Evolutionary conservation across 30 jellyfish, hydroid and myxozoan genomes (phyloP).

Genomic region (Cassiopea xamachana): DNA sequence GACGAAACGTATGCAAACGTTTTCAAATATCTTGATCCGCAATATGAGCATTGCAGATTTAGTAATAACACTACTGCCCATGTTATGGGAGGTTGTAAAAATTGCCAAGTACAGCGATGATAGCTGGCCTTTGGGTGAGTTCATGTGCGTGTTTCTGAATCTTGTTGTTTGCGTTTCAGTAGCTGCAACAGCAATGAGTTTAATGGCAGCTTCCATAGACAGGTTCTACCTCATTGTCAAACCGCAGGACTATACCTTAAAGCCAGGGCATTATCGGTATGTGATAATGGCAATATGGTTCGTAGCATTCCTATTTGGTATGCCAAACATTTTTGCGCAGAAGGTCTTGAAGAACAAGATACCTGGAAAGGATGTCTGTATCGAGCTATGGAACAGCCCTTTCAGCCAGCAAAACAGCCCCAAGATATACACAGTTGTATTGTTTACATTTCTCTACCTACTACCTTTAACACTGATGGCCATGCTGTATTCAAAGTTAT

Average conservation of each 20-base stretch:
- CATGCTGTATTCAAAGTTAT: constrained; percentile 63
- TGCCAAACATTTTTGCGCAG: constrained; percentile 77
- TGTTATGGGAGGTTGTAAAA: constrained; percentile 64
- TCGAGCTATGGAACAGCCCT: constrained; percentile 82
- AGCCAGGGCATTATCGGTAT: neutral
- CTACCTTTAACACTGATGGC: constrained; percentile 69
- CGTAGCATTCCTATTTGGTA: constrained; percentile 55
- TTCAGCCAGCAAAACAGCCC: constrained; percentile 63
- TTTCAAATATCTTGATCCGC: constrained; percentile 71
- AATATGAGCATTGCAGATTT: constrained; percentile 82
- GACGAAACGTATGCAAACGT: constrained; percentile 71
- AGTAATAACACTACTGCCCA: constrained; percentile 78
- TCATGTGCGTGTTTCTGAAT: constrained; percentile 65
- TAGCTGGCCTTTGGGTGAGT: constrained; percentile 78
- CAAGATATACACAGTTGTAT: constrained; percentile 65
- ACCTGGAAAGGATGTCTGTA: constrained; percentile 51
- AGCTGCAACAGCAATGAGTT: constrained; percentile 74
- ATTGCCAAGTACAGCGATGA: constrained; percentile 42
- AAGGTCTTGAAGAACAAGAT: constrained; percentile 35
- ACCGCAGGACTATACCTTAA: constrained; percentile 58
- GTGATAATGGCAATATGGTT: constrained; percentile 72
- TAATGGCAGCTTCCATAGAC: constrained; percentile 69
- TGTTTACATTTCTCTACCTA: constrained; percentile 67
- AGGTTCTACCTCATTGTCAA: constrained; percentile 70
- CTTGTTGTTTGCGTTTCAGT: constrained; percentile 78